Conservation (phyloP, 1,140 invertebrate genomes). For the Mercenaria mercenaria region DNA sequence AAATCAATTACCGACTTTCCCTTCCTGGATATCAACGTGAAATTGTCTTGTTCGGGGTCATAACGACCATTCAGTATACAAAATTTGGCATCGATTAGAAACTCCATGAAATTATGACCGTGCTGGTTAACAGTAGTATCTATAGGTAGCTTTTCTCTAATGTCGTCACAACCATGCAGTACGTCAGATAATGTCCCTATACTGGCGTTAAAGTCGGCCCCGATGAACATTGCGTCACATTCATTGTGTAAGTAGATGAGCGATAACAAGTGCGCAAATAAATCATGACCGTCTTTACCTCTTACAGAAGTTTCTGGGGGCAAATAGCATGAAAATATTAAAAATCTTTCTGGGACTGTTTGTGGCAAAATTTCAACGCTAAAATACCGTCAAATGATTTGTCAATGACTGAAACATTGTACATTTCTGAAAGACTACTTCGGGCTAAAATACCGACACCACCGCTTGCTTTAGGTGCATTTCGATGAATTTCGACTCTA, state of each 20-base stretch:
- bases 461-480: too few relatives aligned
- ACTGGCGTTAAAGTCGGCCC: constrained; percentile 38
- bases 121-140: constrained; percentile 60
- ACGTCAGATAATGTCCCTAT: constrained; percentile 6
- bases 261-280: constrained; percentile 41
- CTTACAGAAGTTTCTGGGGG: constrained; percentile 62
- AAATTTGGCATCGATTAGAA: constrained; percentile 56
- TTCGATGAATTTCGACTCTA: too few relatives aligned
- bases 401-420: constrained; percentile 18
- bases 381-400: constrained; percentile 51
- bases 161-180: neutral
- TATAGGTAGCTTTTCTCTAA: neutral
- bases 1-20: constrained; percentile 52
- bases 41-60: neutral
- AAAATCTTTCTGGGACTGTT: constrained; percentile 22
- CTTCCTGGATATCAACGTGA: too few relatives aligned
- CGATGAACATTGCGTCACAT: neutral
- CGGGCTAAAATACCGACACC: too few relatives aligned
- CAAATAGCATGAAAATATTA: constrained; percentile 55
- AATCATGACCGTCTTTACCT: constrained; percentile 38
- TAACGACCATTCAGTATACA: constrained; percentile 53
- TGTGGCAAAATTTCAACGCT: constrained; percentile 29
- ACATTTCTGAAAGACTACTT: too few relatives aligned
- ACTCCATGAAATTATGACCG: constrained; percentile 41
- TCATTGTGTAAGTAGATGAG: constrained; percentile 13